phyloP scores from a whole-genome alignment of 2,797 vertebrate genomes.

The Graptemys geographica region DNA sequence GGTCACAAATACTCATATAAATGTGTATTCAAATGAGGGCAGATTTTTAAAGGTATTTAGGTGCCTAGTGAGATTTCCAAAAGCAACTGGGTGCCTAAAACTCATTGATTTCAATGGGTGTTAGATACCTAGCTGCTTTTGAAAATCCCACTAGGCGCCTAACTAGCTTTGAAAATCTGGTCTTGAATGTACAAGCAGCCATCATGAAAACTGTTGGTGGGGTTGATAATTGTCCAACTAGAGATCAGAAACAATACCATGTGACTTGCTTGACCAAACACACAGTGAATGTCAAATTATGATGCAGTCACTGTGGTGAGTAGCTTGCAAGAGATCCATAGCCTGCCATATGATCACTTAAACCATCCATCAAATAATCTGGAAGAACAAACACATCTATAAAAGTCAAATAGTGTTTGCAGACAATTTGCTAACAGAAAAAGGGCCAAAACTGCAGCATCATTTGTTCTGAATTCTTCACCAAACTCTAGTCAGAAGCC shows the following conservation, averaged over 20 bases:
- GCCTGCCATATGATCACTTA: neutral
- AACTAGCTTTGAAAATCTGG: too few species aligned
- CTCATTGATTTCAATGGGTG: too few species aligned
- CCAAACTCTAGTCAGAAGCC: neutral
- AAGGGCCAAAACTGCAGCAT: neutral
- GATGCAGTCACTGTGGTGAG: neutral
- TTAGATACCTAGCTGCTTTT: too few species aligned
- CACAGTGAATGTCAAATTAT: neutral
- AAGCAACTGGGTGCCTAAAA: too few species aligned
- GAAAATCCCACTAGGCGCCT: too few species aligned
- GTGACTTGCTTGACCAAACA: neutral
- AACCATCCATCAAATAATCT: neutral
- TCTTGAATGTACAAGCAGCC: neutral
- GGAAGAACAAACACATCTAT: neutral
- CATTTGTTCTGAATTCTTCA: constrained; percentile 2
- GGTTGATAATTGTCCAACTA: neutral
- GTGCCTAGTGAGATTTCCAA: too few species aligned
- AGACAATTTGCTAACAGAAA: neutral
- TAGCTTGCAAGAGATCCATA: neutral
- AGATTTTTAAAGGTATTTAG: too few species aligned
- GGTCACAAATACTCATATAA: neutral
- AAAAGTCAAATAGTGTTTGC: neutral
- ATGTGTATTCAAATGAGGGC: neutral
- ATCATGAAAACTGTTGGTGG: neutral
- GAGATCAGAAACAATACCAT: neutral